phyloP scores from a whole-genome alignment of 2,113 vertebrate genomes.

The Platycercus adscitus region DNA sequence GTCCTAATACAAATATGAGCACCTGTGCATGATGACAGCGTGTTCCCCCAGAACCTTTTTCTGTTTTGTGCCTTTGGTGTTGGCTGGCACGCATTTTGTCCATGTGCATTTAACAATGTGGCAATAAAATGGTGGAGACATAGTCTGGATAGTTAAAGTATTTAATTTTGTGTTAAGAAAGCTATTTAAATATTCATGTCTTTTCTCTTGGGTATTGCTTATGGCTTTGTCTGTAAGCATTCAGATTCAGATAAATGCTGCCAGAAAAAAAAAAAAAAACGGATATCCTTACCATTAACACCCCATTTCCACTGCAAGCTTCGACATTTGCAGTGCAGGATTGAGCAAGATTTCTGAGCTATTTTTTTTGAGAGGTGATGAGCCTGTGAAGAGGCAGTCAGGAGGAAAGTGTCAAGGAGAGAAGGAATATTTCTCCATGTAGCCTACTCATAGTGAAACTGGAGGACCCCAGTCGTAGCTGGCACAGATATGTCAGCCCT shows the following conservation, averaged over 20 bases:
- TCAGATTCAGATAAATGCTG: not conserved
- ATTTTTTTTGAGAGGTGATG: not conserved
- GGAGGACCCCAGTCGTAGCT: not conserved
- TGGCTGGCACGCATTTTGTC: accelerated
- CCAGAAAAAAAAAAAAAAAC: not conserved
- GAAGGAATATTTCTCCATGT: not conserved
- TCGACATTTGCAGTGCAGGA: not conserved
- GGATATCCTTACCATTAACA: not conserved
- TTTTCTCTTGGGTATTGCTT: slow-evolving; percentile 21
- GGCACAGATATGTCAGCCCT: not conserved
- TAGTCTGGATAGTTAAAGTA: slow-evolving; percentile 42
- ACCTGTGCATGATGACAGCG: accelerated
- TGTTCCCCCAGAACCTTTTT: not conserved
- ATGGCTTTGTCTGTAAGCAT: not conserved
- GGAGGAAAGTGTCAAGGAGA: not conserved
- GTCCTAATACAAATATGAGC: not conserved
- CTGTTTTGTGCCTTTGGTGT: not conserved
- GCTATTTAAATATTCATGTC: slow-evolving; percentile 61
- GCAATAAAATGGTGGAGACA: not conserved
- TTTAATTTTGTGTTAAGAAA: slow-evolving; percentile 63
- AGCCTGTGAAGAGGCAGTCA: not conserved
- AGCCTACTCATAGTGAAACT: not conserved
- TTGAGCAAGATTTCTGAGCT: not conserved
- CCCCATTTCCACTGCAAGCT: not conserved
- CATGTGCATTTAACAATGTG: not conserved